Base-by-base conservation (phyloP, 2,797 vertebrate genomes). In the Catharus ustulatus region DNA sequence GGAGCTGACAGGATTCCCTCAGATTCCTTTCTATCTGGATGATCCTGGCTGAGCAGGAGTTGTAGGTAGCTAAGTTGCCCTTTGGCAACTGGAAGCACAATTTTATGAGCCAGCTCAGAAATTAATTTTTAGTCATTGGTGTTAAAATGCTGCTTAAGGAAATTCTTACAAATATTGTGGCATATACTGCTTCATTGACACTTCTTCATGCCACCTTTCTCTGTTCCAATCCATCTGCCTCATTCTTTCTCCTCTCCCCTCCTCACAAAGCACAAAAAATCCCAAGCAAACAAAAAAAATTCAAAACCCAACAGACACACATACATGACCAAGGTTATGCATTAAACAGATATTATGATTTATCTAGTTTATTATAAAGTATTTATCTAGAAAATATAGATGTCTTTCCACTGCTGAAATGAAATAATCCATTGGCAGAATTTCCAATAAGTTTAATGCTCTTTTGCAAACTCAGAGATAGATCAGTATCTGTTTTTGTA, bases 401-500 rank as follows among this genome's bases (percentile, higher is more conserved):
- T 97, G 67, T 80, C 58, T 94, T 94, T 96, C 87, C 61, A 74
- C 58, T 89, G 72, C 82, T 95, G 87, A 88, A 90, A 87, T 63
- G 64, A 64, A 54, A 84, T 30, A 90, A 82, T 95, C 85, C 82
- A 95, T 91, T 87, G 54, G 82, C 76, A 95, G 78, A 93, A 95
- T 72, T 96, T 94, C 57, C 58, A 73, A 6, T 71, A 91, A 87
- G 43, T 96, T 96, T 94, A 95, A 93, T 90, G 61, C 52, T 68
- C 51, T 77, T 85, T 95, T 57, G 84, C 71, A 87, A 86, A 88
- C 80, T 91, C 92, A 66, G 81, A 15, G 30, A 91, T 94, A 93
- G 82, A 91, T 95, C 69, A 87, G 74, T 94, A 95, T 93, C 38
- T 68, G 59, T 96, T 96, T 96, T 90, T 88, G 26, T 85, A 86